Evolutionary conservation across 2,797 vertebrate species (phyloP), one percentile per base, ranked within the genome.

Genomic region (Anniella stebbinsi): DNA sequence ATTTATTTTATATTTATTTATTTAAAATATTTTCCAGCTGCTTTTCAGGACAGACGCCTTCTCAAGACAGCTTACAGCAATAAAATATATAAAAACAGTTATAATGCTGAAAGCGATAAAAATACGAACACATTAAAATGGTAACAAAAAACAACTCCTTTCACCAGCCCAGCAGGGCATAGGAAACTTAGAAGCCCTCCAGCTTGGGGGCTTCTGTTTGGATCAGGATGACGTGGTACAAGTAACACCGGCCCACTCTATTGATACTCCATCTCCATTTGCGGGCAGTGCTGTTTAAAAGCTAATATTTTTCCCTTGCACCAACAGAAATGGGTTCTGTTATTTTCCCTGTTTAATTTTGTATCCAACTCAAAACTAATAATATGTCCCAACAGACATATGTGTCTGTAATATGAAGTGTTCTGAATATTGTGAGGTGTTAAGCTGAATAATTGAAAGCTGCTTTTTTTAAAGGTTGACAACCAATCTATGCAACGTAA

Each of bases 401-500:
- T 70, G 51, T n/a, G 63, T 80, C 33, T 57, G 45, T 88, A 91
- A 89, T 25, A 15, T 18, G 76, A 41, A 6, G 2, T 91, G 93
- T 15, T 73, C 77, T 72, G 84, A 91, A 91, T 84, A 36, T 30
- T 91, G 25, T 70, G 28, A 45, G 23, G 2, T 41, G 1, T 33
- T 85, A 51, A 83, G 87, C 93, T 85, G 73, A 83, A 75, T 87
- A 91, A 92, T 18, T 41, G 84, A 70, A 70, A 90, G 63, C 63
- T 60, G 70, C 88, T 92, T 67, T 88, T n/a, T 89, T 90, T 91
- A 73, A 93, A 92, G 84, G 76, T 84, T 75, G 73, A 81, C 54
- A 76, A 91, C 81, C 57, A 92, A 89, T 84, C 83, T 91, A 90
- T 90, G 88, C 23, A 0, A 70, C 18, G 11, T 73, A 91, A 91